Conservation (phyloP, 1,140 invertebrate genomes). For the Zaprionus davidi region DNA sequence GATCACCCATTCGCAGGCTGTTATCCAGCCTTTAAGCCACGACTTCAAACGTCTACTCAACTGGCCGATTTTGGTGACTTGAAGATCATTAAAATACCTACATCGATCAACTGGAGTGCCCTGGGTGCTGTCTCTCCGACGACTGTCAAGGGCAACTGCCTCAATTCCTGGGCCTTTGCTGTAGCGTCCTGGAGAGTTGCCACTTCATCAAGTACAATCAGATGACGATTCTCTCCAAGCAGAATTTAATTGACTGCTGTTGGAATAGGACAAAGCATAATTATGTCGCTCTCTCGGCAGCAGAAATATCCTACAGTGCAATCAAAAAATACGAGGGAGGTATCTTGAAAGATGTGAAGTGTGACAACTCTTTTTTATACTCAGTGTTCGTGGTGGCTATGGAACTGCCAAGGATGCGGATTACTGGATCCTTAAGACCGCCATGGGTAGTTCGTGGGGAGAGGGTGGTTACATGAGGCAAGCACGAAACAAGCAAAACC, state of each 20-base stretch:
- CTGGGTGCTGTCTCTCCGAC: conserved; percentile 19
- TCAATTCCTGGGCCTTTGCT: conserved; percentile 29
- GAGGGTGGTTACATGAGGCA: conserved; percentile 27
- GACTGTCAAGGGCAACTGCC: not conserved
- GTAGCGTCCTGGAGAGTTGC: too few relatives aligned
- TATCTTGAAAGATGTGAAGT: not conserved
- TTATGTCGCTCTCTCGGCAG: not conserved
- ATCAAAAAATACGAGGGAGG: conserved; percentile 8
- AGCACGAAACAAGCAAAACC: conserved; percentile 12
- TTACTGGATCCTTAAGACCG: conserved; percentile 29
- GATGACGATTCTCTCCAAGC: conserved; percentile 19
- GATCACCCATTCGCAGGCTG: not conserved
- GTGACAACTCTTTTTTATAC: not conserved
- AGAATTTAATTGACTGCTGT: conserved; percentile 31
- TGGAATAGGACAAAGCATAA: too few relatives aligned
- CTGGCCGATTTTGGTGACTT: not conserved
- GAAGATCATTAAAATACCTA: not conserved
- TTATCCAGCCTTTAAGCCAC: too few relatives aligned
- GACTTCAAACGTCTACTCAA: too few relatives aligned
- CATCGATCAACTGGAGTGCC: conserved; percentile 18
- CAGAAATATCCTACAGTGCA: not conserved
- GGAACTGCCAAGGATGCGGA: not conserved
- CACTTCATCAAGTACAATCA: not conserved
- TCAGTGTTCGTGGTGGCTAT: conserved; percentile 33
- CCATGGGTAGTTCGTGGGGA: conserved; percentile 6